Conservation (phyloP, 2,113 vertebrate genomes). For the human region DNA sequence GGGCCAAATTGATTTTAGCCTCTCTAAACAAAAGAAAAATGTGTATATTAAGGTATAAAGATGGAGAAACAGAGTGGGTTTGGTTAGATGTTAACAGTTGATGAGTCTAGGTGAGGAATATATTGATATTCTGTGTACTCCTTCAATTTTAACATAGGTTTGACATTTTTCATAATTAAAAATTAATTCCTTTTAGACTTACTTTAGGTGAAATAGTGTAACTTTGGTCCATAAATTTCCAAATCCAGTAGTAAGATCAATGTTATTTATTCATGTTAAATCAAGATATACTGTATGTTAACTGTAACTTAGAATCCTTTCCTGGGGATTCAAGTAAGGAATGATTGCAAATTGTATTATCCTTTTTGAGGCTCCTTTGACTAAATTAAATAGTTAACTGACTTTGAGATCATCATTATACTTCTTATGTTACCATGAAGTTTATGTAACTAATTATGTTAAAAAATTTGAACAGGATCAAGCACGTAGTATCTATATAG, state of each 20-base stretch:
- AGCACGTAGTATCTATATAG: background rate
- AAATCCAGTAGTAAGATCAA: background rate
- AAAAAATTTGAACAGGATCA: background rate
- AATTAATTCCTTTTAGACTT: background rate
- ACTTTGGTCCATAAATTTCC: background rate
- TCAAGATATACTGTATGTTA: background rate
- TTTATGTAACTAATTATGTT: background rate
- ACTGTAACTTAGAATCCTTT: background rate
- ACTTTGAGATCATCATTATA: background rate
- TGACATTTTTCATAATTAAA: background rate
- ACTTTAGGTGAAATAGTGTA: background rate
- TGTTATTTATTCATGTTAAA: background rate
- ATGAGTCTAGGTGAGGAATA: background rate
- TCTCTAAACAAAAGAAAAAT: background rate
- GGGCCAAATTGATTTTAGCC: background rate
- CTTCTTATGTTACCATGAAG: background rate
- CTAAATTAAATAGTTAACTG: background rate
- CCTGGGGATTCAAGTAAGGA: background rate
- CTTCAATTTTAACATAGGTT: background rate
- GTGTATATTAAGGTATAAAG: background rate
- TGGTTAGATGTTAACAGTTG: background rate
- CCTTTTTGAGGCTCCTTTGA: conserved; percentile 24
- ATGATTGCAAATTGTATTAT: background rate
- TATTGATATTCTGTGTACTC: background rate
- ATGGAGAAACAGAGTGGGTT: background rate